Evolutionary conservation across 2,888 invertebrate genomes (phyloP).

Genomic region (Clusia tigrina): DNA sequence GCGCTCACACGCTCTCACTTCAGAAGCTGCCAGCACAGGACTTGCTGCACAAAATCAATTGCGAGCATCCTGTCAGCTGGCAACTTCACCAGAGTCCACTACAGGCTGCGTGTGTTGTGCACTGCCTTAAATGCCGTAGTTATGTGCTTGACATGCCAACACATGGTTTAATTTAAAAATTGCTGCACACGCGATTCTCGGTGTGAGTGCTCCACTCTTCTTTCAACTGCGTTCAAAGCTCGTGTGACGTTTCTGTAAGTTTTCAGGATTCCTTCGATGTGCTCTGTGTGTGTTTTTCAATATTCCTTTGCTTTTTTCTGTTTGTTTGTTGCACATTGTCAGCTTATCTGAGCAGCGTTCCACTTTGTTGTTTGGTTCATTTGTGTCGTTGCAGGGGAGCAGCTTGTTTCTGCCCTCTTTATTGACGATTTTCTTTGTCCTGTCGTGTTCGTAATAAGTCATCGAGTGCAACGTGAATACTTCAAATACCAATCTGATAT

Average conservation of each 20-base stretch:
- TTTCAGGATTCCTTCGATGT: too few relatives aligned
- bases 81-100: background rate
- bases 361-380: too few relatives aligned
- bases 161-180: background rate
- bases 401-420: background rate
- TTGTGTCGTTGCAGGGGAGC: too few relatives aligned
- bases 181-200: too few relatives aligned
- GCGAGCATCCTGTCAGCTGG: background rate
- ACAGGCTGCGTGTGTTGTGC: background rate
- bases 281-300: too few relatives aligned
- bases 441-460: constrained; percentile 24
- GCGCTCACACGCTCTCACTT: background rate
- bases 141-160: background rate
- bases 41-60: constrained; percentile 6
- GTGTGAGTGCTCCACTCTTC: too few relatives aligned
- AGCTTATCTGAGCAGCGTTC: too few relatives aligned
- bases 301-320: too few relatives aligned
- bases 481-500: constrained; percentile 23
- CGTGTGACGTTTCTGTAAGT: too few relatives aligned
- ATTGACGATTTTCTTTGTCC: background rate
- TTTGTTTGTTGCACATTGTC: too few relatives aligned
- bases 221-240: too few relatives aligned
- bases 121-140: background rate
- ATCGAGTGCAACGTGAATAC: constrained; percentile 27
- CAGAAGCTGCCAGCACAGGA: background rate